phyloP scores from a whole-genome alignment of 2,113 vertebrate species.

The Esox niger region DNA sequence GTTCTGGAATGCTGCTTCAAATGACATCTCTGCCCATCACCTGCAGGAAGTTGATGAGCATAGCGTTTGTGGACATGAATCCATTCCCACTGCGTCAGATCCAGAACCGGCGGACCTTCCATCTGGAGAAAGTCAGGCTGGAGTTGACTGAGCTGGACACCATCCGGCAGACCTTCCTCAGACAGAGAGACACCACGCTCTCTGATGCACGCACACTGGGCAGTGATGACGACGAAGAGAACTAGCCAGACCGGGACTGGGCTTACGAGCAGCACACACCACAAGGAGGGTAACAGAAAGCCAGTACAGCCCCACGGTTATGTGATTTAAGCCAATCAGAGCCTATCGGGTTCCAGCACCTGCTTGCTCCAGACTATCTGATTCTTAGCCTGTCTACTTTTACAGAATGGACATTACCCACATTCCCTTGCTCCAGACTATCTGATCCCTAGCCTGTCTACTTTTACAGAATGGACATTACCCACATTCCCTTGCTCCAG shows the following conservation, averaged over 20 bases:
- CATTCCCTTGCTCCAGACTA: too few species aligned
- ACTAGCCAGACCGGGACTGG: slow-evolving; percentile 36
- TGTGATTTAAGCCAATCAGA: too few species aligned
- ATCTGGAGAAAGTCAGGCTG: slow-evolving; percentile 93
- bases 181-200: slow-evolving; percentile 82
- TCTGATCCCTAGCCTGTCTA: background rate
- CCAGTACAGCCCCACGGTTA: too few species aligned
- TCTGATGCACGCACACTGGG: slow-evolving; percentile 83
- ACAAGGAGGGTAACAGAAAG: too few species aligned
- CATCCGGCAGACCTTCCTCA: slow-evolving; percentile 91
- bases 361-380: background rate
- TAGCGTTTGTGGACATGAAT: slow-evolving; percentile 95
- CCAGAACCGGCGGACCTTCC: slow-evolving; percentile 87
- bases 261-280: too few species aligned
- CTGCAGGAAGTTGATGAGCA: slow-evolving; percentile 85
- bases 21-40: background rate
- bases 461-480: too few species aligned
- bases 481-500: background rate
- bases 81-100: slow-evolving; percentile 95
- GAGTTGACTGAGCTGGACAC: slow-evolving; percentile 93
- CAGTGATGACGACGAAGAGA: slow-evolving; percentile 95
- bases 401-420: too few species aligned
- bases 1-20: too few species aligned
- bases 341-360: background rate
- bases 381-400: background rate